A percentile compares a stretch with the other conserved stretches of the same genome.
phyloP scores from a whole-genome alignment of 92 coral and sea anemone species.

The Porites lobata region DNA sequence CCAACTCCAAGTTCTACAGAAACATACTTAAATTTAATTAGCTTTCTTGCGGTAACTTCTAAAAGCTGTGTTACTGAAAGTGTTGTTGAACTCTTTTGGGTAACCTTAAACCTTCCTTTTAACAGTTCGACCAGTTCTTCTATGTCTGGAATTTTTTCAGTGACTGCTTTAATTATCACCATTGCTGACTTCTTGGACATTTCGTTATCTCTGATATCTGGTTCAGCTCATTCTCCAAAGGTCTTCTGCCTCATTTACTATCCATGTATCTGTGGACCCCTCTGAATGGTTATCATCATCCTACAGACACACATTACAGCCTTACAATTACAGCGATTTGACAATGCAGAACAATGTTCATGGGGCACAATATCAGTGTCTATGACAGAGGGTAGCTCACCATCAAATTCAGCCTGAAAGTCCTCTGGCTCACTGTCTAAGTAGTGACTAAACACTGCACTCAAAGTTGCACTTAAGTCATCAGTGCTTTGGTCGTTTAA shows the following conservation, averaged over 20 bases:
- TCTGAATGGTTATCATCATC: not conserved
- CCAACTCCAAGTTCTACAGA: slow-evolving; percentile 3
- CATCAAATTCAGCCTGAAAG: slow-evolving; percentile 9
- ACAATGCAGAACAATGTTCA: not conserved
- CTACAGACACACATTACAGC: slow-evolving; percentile 11
- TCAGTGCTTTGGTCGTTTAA: not conserved
- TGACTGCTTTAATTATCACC: slow-evolving; percentile 8
- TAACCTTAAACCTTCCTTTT: not conserved
- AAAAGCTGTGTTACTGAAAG: slow-evolving; percentile 7
- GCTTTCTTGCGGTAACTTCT: slow-evolving; percentile 27
- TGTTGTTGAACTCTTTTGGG: slow-evolving; percentile 2
- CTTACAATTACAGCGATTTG: not conserved
- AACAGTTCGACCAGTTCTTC: slow-evolving; percentile 1
- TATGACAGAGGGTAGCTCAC: slow-evolving; percentile 12
- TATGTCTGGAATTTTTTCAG: not conserved
- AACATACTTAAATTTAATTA: slow-evolving; percentile 19
- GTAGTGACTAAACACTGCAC: slow-evolving; percentile 22
- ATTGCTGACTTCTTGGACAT: slow-evolving; percentile 14
- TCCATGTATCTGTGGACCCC: slow-evolving; percentile 12
- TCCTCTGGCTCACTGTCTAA: slow-evolving; percentile 14
- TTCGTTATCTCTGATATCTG: not conserved
- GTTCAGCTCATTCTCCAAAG: not conserved
- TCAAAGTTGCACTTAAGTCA: slow-evolving; percentile 15
- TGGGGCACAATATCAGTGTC: not conserved
- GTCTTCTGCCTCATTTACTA: slow-evolving; percentile 6